These are phyloP conservation scores for Mya arenaria DNA, from an alignment of 1,140 invertebrate genomes.

Conservation along the genomic window DNA sequence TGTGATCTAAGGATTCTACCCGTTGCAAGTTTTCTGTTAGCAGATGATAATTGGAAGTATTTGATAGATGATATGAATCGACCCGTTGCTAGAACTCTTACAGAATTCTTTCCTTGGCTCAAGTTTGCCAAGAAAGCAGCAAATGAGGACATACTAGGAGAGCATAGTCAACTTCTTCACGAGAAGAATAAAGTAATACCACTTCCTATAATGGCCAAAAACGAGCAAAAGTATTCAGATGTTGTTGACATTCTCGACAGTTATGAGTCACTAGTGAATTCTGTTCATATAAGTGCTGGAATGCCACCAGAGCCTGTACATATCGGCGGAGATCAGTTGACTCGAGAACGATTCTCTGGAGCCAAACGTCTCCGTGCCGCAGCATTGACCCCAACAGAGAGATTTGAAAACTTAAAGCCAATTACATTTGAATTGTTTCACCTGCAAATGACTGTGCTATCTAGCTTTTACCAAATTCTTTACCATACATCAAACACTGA, in stretches of 20 bases:
- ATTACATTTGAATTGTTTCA: conserved; percentile 19
- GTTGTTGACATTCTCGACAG: conserved; percentile 39
- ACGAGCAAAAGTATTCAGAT: conserved; percentile 56
- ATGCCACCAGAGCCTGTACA: neutral
- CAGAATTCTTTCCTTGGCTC: conserved; percentile 5
- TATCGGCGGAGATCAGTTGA: neutral
- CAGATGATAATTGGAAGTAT: neutral
- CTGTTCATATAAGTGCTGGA: neutral
- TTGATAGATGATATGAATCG: neutral
- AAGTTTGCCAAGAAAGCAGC: neutral
- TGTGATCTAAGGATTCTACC: conserved; percentile 4
- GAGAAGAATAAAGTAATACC: conserved; percentile 45
- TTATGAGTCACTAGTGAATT: neutral
- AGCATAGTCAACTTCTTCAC: too few relatives aligned
- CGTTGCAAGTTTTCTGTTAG: neutral
- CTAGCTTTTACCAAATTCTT: neutral
- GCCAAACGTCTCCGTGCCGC: neutral
- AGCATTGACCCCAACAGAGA: neutral
- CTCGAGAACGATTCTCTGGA: conserved; percentile 1
- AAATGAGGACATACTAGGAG: neutral
- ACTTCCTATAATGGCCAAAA: conserved; percentile 34
- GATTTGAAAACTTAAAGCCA: neutral
- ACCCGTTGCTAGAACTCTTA: neutral
- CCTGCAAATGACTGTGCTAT: neutral
- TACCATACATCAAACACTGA: neutral